phyloP scores from a whole-genome alignment of 1,140 invertebrate genomes.

The Solenopsis fugax region DNA sequence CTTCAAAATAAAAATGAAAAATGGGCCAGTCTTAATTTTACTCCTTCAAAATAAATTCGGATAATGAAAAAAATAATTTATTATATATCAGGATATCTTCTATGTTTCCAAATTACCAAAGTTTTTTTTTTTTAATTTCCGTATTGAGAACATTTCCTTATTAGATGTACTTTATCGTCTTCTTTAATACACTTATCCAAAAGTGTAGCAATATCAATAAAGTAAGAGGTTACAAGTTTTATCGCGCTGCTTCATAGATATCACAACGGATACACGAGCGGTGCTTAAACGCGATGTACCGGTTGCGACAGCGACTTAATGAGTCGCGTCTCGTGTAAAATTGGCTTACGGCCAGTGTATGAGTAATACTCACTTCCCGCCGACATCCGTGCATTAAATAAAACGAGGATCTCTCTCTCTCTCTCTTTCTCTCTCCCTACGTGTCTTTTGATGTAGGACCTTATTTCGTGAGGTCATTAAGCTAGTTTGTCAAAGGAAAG shows the following conservation, averaged over 20 bases:
- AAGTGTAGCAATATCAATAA: background rate
- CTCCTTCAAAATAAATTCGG: too few relatives aligned
- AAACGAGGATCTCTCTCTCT: constrained; percentile 68
- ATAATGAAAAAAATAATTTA: too few relatives aligned
- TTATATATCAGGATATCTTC: too few relatives aligned
- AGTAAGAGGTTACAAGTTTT: background rate
- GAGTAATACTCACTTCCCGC: constrained; percentile 79
- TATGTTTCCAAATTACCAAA: too few relatives aligned
- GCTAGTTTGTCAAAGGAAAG: background rate
- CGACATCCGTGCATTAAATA: constrained; percentile 70
- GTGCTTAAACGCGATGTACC: constrained; percentile 56
- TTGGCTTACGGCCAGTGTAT: constrained; percentile 78
- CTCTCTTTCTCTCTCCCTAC: constrained; percentile 7
- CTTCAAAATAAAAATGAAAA: too few relatives aligned
- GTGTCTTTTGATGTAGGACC: background rate
- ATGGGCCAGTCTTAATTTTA: too few relatives aligned
- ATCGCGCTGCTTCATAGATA: constrained; percentile 7
- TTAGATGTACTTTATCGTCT: too few relatives aligned
- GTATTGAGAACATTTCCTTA: too few relatives aligned
- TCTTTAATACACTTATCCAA: background rate
- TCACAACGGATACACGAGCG: constrained; percentile 15
- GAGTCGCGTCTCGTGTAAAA: constrained; percentile 79
- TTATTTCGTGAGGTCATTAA: constrained; percentile 9
- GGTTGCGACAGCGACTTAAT: constrained; percentile 75
- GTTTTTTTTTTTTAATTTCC: too few relatives aligned